phyloP scores from a whole-genome alignment of 2,888 invertebrate species.

The Cecidostiba fungosa region DNA sequence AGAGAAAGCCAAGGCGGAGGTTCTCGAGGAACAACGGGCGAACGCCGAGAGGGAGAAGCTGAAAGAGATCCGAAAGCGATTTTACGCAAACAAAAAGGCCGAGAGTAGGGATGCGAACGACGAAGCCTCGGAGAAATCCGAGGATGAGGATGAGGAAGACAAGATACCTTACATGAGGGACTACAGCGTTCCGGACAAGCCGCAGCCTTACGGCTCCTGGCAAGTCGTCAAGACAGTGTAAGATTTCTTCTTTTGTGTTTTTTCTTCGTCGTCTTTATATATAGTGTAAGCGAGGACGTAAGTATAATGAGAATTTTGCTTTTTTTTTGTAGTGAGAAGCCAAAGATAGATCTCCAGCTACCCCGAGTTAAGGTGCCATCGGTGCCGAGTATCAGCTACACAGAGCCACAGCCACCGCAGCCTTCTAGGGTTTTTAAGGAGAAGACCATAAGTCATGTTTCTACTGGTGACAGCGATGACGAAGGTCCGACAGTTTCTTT shows the following conservation, averaged over 20 bases:
- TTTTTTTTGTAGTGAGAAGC: conserved; percentile 78
- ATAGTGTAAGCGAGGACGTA: neutral
- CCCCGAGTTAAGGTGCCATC: conserved; percentile 81
- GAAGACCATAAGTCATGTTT: conserved; percentile 83
- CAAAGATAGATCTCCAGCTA: conserved; percentile 86
- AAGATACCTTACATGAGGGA: conserved; percentile 79
- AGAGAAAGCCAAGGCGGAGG: conserved; percentile 78
- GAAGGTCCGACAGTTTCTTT: conserved; percentile 80
- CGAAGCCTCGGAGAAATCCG: conserved; percentile 73
- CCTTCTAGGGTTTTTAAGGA: conserved; percentile 83
- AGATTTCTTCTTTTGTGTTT: conserved; percentile 40
- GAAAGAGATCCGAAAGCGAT: conserved; percentile 76
- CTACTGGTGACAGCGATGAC: conserved; percentile 81
- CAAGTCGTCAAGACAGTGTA: conserved; percentile 82
- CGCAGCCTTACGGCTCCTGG: conserved; percentile 90
- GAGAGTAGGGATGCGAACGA: conserved; percentile 77
- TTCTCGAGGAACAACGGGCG: conserved; percentile 77
- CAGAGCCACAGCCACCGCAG: conserved; percentile 80
- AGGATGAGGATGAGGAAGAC: conserved; percentile 75
- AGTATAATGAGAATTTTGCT: conserved; percentile 17
- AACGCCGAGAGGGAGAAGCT: conserved; percentile 75
- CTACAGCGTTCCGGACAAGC: conserved; percentile 84
- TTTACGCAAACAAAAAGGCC: conserved; percentile 81
- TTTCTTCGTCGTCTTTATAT: no score
- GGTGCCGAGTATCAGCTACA: conserved; percentile 79